Evolutionary conservation across 1,140 invertebrate genomes (phyloP), one percentile per base, ranked within the genome.

Genomic region (Sycophila sp.): DNA sequence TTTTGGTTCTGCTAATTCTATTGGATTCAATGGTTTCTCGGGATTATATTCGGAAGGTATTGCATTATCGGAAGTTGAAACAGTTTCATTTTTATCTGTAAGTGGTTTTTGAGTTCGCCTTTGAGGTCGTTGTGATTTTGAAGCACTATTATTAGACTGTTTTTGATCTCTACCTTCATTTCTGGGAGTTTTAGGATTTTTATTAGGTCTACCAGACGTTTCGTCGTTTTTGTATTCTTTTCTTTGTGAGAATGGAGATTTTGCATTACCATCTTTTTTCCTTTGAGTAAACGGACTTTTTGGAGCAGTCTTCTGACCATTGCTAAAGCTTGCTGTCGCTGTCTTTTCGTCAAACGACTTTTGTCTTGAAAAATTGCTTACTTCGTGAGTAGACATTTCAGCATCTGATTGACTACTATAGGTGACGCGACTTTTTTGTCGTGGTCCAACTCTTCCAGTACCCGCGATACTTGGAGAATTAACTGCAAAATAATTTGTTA

Each of bases 361-460:
- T 58, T 78, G 80, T 15, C 75, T 69, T 28, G 63, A 60, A 72
- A 76, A 65, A 56, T 69, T 66, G 2, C 32, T 78, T 66, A 19
- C 13, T 17, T 83, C 77, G 4, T 76, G 53, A 8, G 58, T 56
- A 17, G 53, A 59, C 13, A 63, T 8, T 26, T 86, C 83, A 22
- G 70, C 66, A 42, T 85, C 84, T 0, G 80, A 80, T 32, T 85
- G 82, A 62, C 84, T 81, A 58, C 81, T 85, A 40, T 86, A 86
- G 8, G 82, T 82, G 24, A 85, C 30, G n/a, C 80, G 76, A 19
- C 78, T 78, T 26, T 81, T 82, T 69, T 86, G 83, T n/a, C 85
- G 78, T 36, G 84, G 85, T 11, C 85, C 85, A n/a, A 87, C 85
- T 74, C 85, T 76, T 47, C 85, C 85, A 28, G 85, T 85, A 32